Evolutionary conservation across 37 sponge, comb jelly and placozoan species (phyloP), one percentile per base, ranked within the genome.

Genomic region (Cliona cf. orientalis): DNA sequence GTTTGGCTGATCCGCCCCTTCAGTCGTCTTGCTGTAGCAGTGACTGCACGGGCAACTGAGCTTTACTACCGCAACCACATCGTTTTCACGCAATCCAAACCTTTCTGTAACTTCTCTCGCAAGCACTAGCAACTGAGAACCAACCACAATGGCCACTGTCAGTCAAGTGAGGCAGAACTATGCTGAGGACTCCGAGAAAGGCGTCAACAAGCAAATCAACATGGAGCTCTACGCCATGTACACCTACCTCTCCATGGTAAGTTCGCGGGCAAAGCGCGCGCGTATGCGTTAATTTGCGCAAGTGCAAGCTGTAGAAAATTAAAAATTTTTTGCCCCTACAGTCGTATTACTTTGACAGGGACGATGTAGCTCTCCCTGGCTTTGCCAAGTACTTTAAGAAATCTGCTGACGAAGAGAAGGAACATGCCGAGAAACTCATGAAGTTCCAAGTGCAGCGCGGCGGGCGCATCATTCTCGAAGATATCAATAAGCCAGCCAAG

Each of bases 191-290:
- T 85, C 76, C 26, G 96, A 95, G 76, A 87, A 60, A 31, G 93
- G 80, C 12, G 87, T 95, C 69, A 95, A 95, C 89, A 81, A 88
- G 59, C 96, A 95, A 60, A 95, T 95, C 79, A 95, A 91, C 84
- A 34, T 95, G 74, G 96, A 95, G 67, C 71, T 95, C 67, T 81
- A 92, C 66, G 96, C 96, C 63, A 80, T 89, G 77, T 95, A 95
- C 84, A 82, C 90, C 74, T 95, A 95, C 66, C 83, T 85, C 21
- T 88, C 96, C 22, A 88, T 95, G 96, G 95, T 92, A 42, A 70
- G 90, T 81, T 32, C 5, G n/a, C n/a, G n/a, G n/a, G n/a, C n/a
- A n/a, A n/a, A n/a, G n/a, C n/a, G n/a, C n/a, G n/a, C n/a, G n/a
- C n/a, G n/a, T n/a, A n/a, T n/a, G n/a, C n/a, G n/a, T n/a, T n/a